Evolutionary conservation across 2,797 vertebrate genomes (phyloP).

Genomic region (Lithobates pipiens): DNA sequence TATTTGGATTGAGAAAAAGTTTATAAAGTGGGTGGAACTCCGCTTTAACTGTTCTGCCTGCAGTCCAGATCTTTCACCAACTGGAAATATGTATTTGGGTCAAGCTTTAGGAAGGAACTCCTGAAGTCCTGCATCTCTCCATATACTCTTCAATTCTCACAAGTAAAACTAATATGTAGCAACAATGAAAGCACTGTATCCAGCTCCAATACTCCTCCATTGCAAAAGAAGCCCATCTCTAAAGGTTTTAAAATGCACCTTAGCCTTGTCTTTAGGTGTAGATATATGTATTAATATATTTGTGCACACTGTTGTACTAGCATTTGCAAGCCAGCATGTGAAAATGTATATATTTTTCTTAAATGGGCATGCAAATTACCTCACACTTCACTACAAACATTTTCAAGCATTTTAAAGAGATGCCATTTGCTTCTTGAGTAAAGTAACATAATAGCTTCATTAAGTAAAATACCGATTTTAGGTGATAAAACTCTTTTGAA

Average conservation of each 20-base stretch:
- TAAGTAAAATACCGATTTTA: constrained; percentile 43
- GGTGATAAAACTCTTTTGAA: constrained; percentile 59
- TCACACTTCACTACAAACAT: constrained; percentile 45
- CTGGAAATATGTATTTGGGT: too few relatives aligned
- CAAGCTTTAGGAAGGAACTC: too few relatives aligned
- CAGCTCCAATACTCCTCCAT: neutral
- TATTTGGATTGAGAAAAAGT: too few relatives aligned
- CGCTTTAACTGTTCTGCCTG: too few relatives aligned
- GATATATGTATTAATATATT: neutral
- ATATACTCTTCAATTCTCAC: too few relatives aligned
- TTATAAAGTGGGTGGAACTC: too few relatives aligned
- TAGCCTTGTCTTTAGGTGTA: neutral
- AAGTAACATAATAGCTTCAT: constrained; percentile 30
- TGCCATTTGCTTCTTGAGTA: constrained; percentile 38
- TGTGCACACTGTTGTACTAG: neutral
- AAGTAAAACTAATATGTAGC: too few relatives aligned
- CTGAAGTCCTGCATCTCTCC: too few relatives aligned
- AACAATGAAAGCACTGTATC: neutral
- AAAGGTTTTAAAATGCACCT: neutral
- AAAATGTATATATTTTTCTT: constrained; percentile 14
- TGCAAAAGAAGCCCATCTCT: neutral
- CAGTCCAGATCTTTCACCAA: too few relatives aligned
- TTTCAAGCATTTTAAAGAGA: constrained; percentile 41
- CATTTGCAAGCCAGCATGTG: constrained; percentile 19
- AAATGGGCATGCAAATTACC: constrained; percentile 47